Evolutionary conservation across 2,797 vertebrate genomes (phyloP).

Genomic region (Paguma larvata): DNA sequence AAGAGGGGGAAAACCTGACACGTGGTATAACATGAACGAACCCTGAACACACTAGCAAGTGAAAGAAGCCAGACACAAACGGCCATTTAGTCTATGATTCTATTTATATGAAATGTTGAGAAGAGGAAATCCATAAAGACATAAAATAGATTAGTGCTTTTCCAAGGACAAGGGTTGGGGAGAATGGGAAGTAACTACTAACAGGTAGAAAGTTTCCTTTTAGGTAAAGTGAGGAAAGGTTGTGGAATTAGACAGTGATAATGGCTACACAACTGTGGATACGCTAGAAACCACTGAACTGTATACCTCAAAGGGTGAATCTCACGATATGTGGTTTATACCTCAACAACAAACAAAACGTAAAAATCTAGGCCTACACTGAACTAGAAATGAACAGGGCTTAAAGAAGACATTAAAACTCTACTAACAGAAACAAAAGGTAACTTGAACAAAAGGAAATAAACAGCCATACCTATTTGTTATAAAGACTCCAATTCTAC

Average conservation of each 20-base stretch:
- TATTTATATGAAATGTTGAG: background rate
- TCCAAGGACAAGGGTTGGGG: background rate
- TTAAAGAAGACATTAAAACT: slow-evolving; percentile 33
- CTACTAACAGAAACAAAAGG: slow-evolving; percentile 7
- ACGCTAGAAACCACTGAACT: background rate
- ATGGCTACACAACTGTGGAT: background rate
- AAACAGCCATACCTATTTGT: background rate
- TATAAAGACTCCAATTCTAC: slow-evolving; percentile 12
- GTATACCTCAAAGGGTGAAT: background rate
- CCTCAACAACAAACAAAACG: background rate
- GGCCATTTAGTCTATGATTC: background rate
- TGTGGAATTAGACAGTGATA: background rate
- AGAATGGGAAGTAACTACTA: background rate
- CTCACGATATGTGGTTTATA: background rate
- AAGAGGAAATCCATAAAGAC: background rate
- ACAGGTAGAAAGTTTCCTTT: background rate
- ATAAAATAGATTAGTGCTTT: background rate
- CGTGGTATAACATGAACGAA: background rate
- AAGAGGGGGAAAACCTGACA: background rate
- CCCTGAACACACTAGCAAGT: background rate
- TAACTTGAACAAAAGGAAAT: slow-evolving; percentile 7
- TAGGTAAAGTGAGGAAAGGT: background rate
- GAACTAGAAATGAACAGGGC: background rate
- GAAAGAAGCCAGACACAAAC: background rate
- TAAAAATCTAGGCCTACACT: background rate